phyloP scores from a whole-genome alignment of 2,888 invertebrate genomes.

The Agrotis ipsilon region DNA sequence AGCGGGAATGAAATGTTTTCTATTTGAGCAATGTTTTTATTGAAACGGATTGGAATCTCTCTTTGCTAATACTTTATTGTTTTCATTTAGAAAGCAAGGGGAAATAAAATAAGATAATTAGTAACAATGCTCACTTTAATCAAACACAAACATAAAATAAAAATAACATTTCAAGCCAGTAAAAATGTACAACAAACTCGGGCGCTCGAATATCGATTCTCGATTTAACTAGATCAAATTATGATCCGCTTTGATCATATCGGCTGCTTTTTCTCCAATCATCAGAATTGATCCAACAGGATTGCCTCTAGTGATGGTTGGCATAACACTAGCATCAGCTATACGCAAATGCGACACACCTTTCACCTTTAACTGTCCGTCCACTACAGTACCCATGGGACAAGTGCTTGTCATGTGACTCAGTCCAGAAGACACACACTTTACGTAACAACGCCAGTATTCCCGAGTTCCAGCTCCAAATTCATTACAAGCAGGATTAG shows the following conservation, averaged over 20 bases:
- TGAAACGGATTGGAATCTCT: background rate
- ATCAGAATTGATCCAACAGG: constrained; percentile 66
- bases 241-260: constrained; percentile 67
- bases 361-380: constrained; percentile 62
- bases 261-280: constrained; percentile 72
- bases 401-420: constrained; percentile 71
- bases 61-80: background rate
- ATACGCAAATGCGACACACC: constrained; percentile 65
- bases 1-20: background rate
- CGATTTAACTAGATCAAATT: constrained; percentile 34
- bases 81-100: background rate
- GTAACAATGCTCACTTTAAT: constrained; percentile 9
- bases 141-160: background rate
- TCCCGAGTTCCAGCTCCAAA: constrained; percentile 59
- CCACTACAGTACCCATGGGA: constrained; percentile 72
- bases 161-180: background rate
- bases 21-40: constrained; percentile 3
- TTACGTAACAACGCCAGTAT: constrained; percentile 71
- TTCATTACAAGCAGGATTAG: constrained; percentile 62
- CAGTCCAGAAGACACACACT: constrained; percentile 62
- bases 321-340: constrained; percentile 69
- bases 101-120: background rate
- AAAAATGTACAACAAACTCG: background rate
- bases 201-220: too few relatives aligned
- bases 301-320: constrained; percentile 62